Percentiles rank a stretch among this genome's conserved stretches.
phyloP scores from a whole-genome alignment of 2,113 vertebrate species.

The Pseudorhombus dupliciocellatus region DNA sequence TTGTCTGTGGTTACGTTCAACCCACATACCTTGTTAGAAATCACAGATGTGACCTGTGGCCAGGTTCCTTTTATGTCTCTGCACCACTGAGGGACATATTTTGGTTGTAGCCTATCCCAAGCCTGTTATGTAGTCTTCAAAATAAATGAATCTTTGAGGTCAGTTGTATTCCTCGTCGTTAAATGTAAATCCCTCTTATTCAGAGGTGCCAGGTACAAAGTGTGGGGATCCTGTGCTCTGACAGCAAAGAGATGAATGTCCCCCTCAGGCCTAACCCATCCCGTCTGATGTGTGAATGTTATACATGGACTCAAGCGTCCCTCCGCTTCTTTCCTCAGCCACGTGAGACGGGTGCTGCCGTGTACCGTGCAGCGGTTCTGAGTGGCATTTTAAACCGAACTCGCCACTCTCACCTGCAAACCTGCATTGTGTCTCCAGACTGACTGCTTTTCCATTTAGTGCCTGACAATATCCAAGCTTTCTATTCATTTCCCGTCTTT shows the following conservation, averaged over 20 bases:
- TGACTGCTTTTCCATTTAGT: constrained; percentile 73
- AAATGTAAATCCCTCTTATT: constrained; percentile 13
- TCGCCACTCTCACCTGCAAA: constrained; percentile 55
- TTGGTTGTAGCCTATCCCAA: no score
- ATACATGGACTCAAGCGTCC: constrained; percentile 51
- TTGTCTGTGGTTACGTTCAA: background rate
- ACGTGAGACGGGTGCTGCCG: constrained; percentile 56
- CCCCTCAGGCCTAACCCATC: constrained; percentile 51
- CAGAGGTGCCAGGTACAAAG: constrained; percentile 31
- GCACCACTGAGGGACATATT: no score
- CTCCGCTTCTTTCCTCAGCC: constrained; percentile 20
- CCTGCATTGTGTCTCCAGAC: constrained; percentile 69
- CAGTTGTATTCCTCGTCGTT: background rate
- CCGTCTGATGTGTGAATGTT: constrained; percentile 50
- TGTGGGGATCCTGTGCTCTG: constrained; percentile 36
- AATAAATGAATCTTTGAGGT: no score
- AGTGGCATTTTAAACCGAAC: constrained; percentile 64
- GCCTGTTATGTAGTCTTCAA: no score
- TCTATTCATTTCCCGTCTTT: constrained; percentile 80
- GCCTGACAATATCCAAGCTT: constrained; percentile 77
- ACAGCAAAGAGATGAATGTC: constrained; percentile 59
- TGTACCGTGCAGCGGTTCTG: constrained; percentile 38
- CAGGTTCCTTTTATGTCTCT: no score
- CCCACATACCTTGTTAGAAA: background rate
- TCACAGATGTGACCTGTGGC: no score